phyloP scores from a whole-genome alignment of 1,140 invertebrate genomes.

The Anoplophora glabripennis region DNA sequence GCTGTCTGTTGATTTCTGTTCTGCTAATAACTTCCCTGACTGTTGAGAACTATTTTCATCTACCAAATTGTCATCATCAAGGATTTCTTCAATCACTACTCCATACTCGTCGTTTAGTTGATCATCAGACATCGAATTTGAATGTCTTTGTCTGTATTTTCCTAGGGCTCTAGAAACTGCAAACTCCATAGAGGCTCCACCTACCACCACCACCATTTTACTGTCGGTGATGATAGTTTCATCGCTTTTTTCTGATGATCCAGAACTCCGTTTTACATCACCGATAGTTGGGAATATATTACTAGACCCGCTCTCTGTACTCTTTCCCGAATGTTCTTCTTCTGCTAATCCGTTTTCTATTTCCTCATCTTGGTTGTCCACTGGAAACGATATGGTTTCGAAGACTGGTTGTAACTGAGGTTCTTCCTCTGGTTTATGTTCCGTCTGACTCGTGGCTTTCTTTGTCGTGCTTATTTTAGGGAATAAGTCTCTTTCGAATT shows the following conservation, averaged over 20 bases:
- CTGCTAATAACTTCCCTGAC: constrained; percentile 26
- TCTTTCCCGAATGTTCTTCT: constrained; percentile 60
- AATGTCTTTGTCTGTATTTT: constrained; percentile 76
- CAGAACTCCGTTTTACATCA: constrained; percentile 63
- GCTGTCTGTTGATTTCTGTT: constrained; percentile 49
- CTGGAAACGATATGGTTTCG: constrained; percentile 39
- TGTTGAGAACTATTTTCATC: constrained; percentile 26
- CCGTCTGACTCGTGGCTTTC: constrained; percentile 52
- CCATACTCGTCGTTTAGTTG: constrained; percentile 55
- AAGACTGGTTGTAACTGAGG: constrained; percentile 43
- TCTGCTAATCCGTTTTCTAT: constrained; percentile 49
- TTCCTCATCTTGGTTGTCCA: constrained; percentile 52
- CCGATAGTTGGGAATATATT: constrained; percentile 71
- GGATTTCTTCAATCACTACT: constrained; percentile 51
- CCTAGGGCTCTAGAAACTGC: constrained; percentile 78
- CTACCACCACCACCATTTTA: constrained; percentile 52
- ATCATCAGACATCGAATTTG: constrained; percentile 65
- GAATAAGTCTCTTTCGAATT: constrained; percentile 61
- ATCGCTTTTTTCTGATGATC: constrained; percentile 54
- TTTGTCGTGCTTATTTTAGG: constrained; percentile 42
- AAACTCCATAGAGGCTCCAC: constrained; percentile 73
- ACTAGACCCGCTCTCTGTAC: constrained; percentile 57
- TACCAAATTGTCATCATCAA: constrained; percentile 45
- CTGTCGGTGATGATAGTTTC: constrained; percentile 47
- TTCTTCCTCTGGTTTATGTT: constrained; percentile 47